Evolutionary conservation across 2,113 vertebrate genomes (phyloP).

Genomic region (Chlorocebus sabaeus): DNA sequence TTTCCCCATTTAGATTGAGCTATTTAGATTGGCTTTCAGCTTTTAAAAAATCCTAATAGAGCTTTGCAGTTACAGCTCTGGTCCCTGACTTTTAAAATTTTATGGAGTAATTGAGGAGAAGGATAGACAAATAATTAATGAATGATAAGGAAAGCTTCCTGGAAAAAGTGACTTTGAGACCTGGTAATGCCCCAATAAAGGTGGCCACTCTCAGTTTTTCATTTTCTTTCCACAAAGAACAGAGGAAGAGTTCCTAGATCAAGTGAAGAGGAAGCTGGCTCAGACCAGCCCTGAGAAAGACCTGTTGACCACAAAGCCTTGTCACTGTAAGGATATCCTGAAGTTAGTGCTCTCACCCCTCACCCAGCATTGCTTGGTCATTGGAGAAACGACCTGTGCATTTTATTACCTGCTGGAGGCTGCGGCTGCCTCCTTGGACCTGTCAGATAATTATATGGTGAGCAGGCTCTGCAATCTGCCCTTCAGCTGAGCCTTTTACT

Average conservation of each 20-base stretch:
- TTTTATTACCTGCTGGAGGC: slow-evolving; percentile 74
- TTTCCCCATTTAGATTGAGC: not conserved
- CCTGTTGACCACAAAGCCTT: not conserved
- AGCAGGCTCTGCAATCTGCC: not conserved
- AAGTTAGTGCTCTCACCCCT: slow-evolving; percentile 51
- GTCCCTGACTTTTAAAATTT: not conserved
- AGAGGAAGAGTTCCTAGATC: slow-evolving; percentile 66
- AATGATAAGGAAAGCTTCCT: not conserved
- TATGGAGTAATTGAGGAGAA: not conserved
- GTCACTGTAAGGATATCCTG: slow-evolving; percentile 59
- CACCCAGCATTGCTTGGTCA: slow-evolving; percentile 61
- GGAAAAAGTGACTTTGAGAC: not conserved
- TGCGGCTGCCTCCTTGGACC: slow-evolving; percentile 55
- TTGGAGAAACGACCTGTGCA: slow-evolving; percentile 33
- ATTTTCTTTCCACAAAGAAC: slow-evolving; percentile 55
- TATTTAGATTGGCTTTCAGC: not conserved
- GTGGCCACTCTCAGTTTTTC: not conserved
- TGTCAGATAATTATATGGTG: slow-evolving; percentile 73
- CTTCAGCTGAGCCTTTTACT: not conserved
- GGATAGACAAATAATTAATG: not conserved
- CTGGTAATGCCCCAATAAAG: not conserved
- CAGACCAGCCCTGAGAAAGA: not conserved
- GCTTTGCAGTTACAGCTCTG: not conserved
- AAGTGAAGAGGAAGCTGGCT: slow-evolving; percentile 39
- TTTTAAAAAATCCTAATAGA: not conserved